phyloP scores from a whole-genome alignment of 2,888 invertebrate species.

The Apotomis turbidana region DNA sequence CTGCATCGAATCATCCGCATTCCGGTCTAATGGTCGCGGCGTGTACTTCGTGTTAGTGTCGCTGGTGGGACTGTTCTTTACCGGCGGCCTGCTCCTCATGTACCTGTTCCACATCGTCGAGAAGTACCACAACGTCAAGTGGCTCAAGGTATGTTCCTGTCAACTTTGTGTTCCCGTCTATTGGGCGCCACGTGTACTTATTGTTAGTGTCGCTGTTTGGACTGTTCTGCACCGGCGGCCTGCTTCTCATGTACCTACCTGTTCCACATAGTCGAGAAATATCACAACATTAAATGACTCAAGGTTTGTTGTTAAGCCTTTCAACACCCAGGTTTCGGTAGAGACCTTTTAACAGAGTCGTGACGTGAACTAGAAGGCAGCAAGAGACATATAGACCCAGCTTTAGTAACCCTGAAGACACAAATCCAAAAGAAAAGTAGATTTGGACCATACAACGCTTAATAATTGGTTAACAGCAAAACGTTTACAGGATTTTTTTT shows the following conservation, averaged over 20 bases:
- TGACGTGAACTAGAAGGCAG: too few relatives aligned
- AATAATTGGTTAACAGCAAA: too few relatives aligned
- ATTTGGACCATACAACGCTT: too few relatives aligned
- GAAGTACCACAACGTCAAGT: conserved; percentile 91
- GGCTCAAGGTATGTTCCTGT: conserved; percentile 83
- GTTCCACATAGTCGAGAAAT: conserved; percentile 92
- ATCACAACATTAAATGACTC: conserved; percentile 92
- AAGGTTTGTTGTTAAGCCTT: conserved; percentile 59
- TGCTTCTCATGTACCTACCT: conserved; percentile 90
- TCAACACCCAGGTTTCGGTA: too few relatives aligned
- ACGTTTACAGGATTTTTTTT: too few relatives aligned
- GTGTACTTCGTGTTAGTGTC: conserved; percentile 91
- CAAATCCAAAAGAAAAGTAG: too few relatives aligned
- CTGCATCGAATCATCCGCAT: conserved; percentile 87
- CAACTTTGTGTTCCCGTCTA: conserved; percentile 69
- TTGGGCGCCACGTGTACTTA: conserved; percentile 90
- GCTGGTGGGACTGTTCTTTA: conserved; percentile 91
- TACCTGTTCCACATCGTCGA: conserved; percentile 94
- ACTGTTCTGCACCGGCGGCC: conserved; percentile 89
- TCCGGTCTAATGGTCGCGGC: conserved; percentile 85
- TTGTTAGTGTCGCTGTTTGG: conserved; percentile 90
- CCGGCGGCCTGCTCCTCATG: conserved; percentile 87
- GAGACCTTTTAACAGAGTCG: too few relatives aligned
- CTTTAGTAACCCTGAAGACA: too few relatives aligned
- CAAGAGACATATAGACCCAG: too few relatives aligned